Percentiles rank a stretch among this genome's conserved stretches.
Conservation (phyloP, 2,113 vertebrate species). For the Ptilonorhynchus violaceus region DNA sequence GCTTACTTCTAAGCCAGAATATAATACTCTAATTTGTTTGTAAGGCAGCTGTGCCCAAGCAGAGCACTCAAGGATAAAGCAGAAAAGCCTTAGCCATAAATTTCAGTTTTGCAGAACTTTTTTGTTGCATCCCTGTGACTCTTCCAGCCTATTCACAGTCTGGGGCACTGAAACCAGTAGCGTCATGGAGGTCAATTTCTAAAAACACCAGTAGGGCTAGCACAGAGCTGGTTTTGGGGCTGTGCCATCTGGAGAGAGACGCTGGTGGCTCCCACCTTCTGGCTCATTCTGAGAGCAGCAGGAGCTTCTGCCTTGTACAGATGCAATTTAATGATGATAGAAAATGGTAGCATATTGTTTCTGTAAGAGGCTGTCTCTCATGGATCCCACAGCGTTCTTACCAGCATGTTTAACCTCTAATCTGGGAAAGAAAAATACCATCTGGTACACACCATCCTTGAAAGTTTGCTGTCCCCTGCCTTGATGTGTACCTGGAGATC, state of each 20-base stretch:
- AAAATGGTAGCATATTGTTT: conserved; percentile 66
- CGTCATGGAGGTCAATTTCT: background rate
- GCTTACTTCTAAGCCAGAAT: background rate
- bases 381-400: conserved; percentile 26
- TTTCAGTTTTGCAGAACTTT: background rate
- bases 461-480: conserved; percentile 25
- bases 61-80: background rate
- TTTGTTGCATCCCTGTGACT: background rate
- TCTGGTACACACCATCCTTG: conserved; percentile 44
- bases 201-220: background rate
- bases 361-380: conserved; percentile 53
- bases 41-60: background rate
- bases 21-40: background rate
- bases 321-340: conserved; percentile 60
- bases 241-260: conserved; percentile 46
- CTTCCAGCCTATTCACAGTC: background rate
- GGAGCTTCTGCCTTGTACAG: conserved; percentile 43
- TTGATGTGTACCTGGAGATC: conserved; percentile 27
- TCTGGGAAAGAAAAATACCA: conserved; percentile 47
- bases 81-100: background rate
- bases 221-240: conserved; percentile 23
- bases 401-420: conserved; percentile 63
- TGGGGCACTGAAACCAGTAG: background rate
- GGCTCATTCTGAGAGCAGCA: conserved; percentile 39
- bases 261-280: conserved; percentile 46